These are phyloP conservation scores for Baryphthengus martii DNA, from an alignment of 2,113 vertebrate genomes.

Conservation along the genomic window DNA sequence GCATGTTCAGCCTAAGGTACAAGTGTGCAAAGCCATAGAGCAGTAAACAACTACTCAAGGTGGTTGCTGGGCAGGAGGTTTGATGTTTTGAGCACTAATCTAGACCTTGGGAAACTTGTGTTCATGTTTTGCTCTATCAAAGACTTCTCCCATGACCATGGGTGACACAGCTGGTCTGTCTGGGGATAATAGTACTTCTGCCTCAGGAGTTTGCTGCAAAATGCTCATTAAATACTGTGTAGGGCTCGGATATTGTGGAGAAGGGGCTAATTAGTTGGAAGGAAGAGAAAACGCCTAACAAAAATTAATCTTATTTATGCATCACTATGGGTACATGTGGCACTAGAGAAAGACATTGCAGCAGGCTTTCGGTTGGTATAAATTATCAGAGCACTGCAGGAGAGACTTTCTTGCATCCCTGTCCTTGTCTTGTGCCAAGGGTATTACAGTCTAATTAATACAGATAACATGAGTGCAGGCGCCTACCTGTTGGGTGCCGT, in stretches of 20 bases:
- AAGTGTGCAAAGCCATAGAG: not conserved
- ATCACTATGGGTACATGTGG: not conserved
- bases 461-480: slow-evolving; percentile 57
- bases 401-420: slow-evolving; percentile 34
- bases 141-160: not conserved
- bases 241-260: not conserved
- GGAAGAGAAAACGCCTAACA: not conserved
- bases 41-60: not conserved
- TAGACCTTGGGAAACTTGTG: not conserved
- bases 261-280: slow-evolving; percentile 24
- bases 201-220: not conserved
- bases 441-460: slow-evolving; percentile 67
- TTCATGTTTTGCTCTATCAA: not conserved
- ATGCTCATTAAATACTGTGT: not conserved
- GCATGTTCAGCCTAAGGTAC: not conserved
- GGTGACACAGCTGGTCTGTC: not conserved
- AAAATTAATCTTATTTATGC: slow-evolving; percentile 50
- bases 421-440: slow-evolving; percentile 65
- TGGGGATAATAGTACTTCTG: not conserved
- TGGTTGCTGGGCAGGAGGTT: not conserved
- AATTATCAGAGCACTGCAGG: slow-evolving; percentile 62
- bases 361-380: slow-evolving; percentile 1
- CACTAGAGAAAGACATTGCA: slow-evolving; percentile 26
- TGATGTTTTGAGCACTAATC: not conserved
- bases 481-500: slow-evolving; percentile 46